Base-by-base conservation (phyloP, 2,888 invertebrate genomes). In the Polyommatus icarus region DNA sequence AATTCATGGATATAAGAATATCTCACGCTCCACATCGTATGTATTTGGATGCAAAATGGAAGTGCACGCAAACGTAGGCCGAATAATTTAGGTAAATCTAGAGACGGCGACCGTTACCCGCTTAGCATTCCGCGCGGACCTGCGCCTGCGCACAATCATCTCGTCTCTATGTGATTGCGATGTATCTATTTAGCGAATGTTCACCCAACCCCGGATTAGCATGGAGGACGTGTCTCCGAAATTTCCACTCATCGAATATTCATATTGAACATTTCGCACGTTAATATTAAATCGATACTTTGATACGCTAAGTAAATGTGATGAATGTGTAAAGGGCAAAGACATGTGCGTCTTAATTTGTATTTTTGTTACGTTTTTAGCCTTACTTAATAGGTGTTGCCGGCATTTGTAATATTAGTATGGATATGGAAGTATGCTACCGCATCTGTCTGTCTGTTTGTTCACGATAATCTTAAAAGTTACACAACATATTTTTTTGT, bases 61-160 rank as follows among this genome's bases (percentile, higher is more conserved):
- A 76, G 83, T 86, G 86, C 85, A 85, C 80, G 83, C 84, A 84
- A 87, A 90, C 89, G 89, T 87, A 89, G 85, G 87, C 88, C 88
- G 90, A 93, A 92, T 91, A 91, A 89, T 91, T 92, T 90, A 91
- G 89, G 87, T 89, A 91, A 91, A 91, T 90, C 90, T 87, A 91
- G 90, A 91, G 89, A 84, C 85, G 84, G 57, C 7, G 20, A 90
- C 93, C 92, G 93, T 93, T 93, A 93, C 80, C 84, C 80, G 81
- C 83, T 92, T 91, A 89, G 84, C 86, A 92, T 93, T 92, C 91
- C 80, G 83, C 82, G 81, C 88, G 82, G 84, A 83, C 81, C 84
- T 85, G 85, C 83, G 83, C 81, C 84, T 85, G 85, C 83, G 83
- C 86, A 85, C 87, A 90, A 91, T 90, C 88, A 91, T 92, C 89